Evolutionary conservation across 2,113 vertebrate species (phyloP).

Genomic region (Andinoacara biseriatus): DNA sequence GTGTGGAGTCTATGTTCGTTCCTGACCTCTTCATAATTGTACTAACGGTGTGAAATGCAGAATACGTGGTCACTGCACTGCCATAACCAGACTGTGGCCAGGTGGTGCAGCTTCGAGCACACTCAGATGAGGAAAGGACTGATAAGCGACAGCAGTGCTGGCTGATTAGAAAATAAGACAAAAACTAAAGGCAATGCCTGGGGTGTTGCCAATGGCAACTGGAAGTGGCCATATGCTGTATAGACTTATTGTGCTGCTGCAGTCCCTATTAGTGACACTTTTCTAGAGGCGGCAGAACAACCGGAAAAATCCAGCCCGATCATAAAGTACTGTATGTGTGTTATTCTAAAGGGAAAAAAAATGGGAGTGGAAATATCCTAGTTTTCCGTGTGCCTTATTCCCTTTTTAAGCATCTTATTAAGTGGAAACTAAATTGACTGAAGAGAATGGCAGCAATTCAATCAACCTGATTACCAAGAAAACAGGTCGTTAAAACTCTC

Average conservation of each 20-base stretch:
- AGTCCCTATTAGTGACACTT: constrained; percentile 62
- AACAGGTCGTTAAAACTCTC: constrained; percentile 60
- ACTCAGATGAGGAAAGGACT: constrained; percentile 28
- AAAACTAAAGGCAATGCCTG: constrained; percentile 68
- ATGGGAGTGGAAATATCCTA: constrained; percentile 26
- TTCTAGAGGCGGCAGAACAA: constrained; percentile 34
- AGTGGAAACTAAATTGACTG: constrained; percentile 65
- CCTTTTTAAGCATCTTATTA: constrained; percentile 69
- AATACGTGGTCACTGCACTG: constrained; percentile 2
- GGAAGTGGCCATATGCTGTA: constrained; percentile 66
- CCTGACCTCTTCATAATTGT: constrained; percentile 19
- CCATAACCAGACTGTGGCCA: constrained; percentile 8
- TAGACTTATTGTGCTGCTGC: constrained; percentile 63
- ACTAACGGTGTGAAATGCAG: constrained; percentile 37
- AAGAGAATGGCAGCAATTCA: constrained; percentile 61
- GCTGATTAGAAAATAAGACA: constrained; percentile 63
- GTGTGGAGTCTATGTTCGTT: background rate
- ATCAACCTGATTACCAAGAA: constrained; percentile 69
- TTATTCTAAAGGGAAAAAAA: constrained; percentile 6
- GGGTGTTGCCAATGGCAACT: constrained; percentile 79
- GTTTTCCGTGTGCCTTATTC: constrained; percentile 56
- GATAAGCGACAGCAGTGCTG: constrained; percentile 55
- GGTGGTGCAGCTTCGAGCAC: constrained; percentile 14
- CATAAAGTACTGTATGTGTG: constrained; percentile 27
- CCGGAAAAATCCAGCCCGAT: constrained; percentile 37